These are phyloP conservation scores for Chlorocebus sabaeus DNA, from an alignment of 2,113 vertebrate species.

Conservation along the genomic window DNA sequence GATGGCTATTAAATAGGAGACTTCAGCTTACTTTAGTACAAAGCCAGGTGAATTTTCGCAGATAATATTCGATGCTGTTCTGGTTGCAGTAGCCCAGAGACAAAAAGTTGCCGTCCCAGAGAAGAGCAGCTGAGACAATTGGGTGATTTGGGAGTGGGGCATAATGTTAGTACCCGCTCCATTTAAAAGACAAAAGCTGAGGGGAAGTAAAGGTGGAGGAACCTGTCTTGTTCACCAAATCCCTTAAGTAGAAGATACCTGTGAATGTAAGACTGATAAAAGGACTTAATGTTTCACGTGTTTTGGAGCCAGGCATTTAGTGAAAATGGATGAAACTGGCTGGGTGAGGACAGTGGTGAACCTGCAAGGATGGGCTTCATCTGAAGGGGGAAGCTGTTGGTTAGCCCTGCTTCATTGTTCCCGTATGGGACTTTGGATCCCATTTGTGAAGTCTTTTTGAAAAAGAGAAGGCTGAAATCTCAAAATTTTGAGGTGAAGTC, in stretches of 20 bases:
- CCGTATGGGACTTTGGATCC: not conserved
- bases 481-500: not conserved
- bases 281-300: not conserved
- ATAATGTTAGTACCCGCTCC: not conserved
- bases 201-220: not conserved
- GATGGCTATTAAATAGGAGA: not conserved
- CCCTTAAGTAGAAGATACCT: not conserved
- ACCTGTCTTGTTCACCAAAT: not conserved
- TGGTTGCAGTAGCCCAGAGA: not conserved
- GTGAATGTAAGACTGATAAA: not conserved
- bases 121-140: not conserved
- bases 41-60: not conserved
- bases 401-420: not conserved
- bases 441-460: not conserved
- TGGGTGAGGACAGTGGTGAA: not conserved
- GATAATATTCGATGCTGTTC: not conserved
- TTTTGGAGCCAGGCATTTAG: not conserved
- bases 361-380: not conserved
- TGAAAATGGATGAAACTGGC: not conserved
- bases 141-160: not conserved
- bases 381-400: not conserved
- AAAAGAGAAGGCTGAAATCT: not conserved
- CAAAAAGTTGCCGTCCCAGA: not conserved
- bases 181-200: not conserved
- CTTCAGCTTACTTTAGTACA: not conserved